Conservation (phyloP, 1,140 invertebrate genomes). For the Bombus terrestris region DNA sequence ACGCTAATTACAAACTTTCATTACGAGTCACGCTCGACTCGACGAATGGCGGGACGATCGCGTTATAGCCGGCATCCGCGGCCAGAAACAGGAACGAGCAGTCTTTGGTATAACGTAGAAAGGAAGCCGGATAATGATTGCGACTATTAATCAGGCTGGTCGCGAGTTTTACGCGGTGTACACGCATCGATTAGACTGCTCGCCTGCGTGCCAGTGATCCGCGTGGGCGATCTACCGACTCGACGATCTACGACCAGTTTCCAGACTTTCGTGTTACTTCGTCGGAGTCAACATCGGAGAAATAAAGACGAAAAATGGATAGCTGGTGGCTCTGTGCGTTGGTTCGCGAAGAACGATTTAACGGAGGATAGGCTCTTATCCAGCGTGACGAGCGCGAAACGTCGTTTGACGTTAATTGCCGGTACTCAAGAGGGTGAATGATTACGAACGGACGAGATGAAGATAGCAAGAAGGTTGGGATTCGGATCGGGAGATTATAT, state of each 20-base stretch:
- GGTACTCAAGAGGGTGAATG: constrained; percentile 15
- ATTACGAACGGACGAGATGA: constrained; percentile 41
- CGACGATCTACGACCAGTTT: constrained; percentile 39
- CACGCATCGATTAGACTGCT: constrained; percentile 65
- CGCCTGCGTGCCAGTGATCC: constrained; percentile 39
- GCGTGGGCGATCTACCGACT: constrained; percentile 58
- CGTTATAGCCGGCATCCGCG: constrained; percentile 34
- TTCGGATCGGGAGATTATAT: constrained; percentile 27
- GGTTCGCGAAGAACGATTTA: background rate
- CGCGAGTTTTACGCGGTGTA: constrained; percentile 26
- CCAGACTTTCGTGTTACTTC: background rate
- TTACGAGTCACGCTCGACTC: constrained; percentile 69
- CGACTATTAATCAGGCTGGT: constrained; percentile 59
- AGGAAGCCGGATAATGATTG: constrained; percentile 51
- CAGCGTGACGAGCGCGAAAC: constrained; percentile 22
- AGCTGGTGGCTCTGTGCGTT: background rate
- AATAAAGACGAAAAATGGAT: background rate
- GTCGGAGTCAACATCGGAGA: background rate
- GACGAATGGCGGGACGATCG: constrained; percentile 25
- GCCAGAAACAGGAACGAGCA: constrained; percentile 5
- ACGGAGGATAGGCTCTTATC: constrained; percentile 1
- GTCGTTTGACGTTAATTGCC: constrained; percentile 47
- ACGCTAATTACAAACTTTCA: constrained; percentile 72
- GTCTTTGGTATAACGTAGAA: background rate
- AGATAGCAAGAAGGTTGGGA: constrained; percentile 26